Percentiles rank a stretch among this genome's conserved stretches.
Evolutionary conservation across 2,113 vertebrate species (phyloP).

Genomic region (Mormoops blainvillei): DNA sequence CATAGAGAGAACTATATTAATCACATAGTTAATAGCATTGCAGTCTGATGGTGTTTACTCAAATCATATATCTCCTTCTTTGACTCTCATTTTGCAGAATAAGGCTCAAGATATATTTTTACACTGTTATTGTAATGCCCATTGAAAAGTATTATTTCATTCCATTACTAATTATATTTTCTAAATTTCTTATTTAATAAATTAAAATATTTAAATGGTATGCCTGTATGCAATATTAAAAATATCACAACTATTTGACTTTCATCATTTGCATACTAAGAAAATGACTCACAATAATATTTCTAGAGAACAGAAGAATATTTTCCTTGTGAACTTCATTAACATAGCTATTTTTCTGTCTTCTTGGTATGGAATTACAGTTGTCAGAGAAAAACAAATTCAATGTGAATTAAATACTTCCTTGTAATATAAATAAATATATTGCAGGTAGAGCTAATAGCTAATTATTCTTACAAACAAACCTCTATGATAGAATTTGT

Average conservation of each 20-base stretch:
- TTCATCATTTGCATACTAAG: conserved; percentile 19
- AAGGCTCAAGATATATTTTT: not conserved
- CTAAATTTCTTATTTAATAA: not conserved
- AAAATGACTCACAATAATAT: not conserved
- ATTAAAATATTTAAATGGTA: not conserved
- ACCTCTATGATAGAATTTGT: not conserved
- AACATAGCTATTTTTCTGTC: conserved; percentile 1
- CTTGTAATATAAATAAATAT: conserved; percentile 20
- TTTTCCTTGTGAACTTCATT: not conserved
- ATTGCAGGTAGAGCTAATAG: not conserved
- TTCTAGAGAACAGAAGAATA: not conserved
- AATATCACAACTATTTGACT: not conserved
- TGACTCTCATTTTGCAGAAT: not conserved
- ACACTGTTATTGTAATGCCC: not conserved
- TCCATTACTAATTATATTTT: not conserved
- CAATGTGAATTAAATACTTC: not conserved
- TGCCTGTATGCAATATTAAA: not conserved
- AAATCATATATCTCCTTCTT: not conserved
- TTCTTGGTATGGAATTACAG: conserved; percentile 33
- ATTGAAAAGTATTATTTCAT: not conserved
- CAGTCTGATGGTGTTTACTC: not conserved
- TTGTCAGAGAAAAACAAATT: conserved; percentile 18
- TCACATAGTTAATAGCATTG: not conserved
- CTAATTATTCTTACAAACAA: conserved; percentile 17
- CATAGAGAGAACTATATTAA: not conserved